Base-by-base conservation (phyloP, 1,140 invertebrate species). In the Phymorhynchus buccinoides region DNA sequence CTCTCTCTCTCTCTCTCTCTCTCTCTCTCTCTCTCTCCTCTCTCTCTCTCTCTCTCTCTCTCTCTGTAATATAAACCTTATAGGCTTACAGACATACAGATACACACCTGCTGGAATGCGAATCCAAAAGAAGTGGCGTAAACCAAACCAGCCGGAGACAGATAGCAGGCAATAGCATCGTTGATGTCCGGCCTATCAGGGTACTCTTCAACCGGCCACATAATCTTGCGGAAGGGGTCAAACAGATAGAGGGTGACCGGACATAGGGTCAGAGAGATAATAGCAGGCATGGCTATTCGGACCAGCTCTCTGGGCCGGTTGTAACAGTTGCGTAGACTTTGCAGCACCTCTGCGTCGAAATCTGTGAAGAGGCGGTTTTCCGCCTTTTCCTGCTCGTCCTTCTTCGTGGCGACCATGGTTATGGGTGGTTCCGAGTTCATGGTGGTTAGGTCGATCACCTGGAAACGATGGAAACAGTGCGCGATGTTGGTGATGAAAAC, bases 121-220 rank as follows among this genome's bases (percentile, higher is more conserved):
- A 90, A 91, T 1, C 88, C 90, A 82, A 90, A 90, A n/a, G 89
- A 90, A 18, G 89, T 90, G 9, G 89, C 90, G 78, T 90, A 90
- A 4, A 91, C 90, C 30, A 91, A 84, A 22, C 90, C 90, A 27
- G 90, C 89, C 6, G 90, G 90, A 3, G 88, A 86, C 16, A 91
- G 87, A 83, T 90, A 91, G 82, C 90, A 90, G 0, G 88, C 86
- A 27, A 90, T 89, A 80, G 90, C 90, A 66, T 90, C 90, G 78
- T 89, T 90, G 48, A 90, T 89, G 68, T 90, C 88, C 22, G 89
- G 90, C 22, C 37, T 66, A 16, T 35, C 56, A 18, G 86, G 82
- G 52, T 85, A 88, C 18, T 87, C 52, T 3, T 87, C 79, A 16
- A 84, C 80, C 16, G 89, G 86, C 89, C 89, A 90, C n/a, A 90